Conservation (phyloP, 2,797 vertebrate species). For the Pampus argenteus region DNA sequence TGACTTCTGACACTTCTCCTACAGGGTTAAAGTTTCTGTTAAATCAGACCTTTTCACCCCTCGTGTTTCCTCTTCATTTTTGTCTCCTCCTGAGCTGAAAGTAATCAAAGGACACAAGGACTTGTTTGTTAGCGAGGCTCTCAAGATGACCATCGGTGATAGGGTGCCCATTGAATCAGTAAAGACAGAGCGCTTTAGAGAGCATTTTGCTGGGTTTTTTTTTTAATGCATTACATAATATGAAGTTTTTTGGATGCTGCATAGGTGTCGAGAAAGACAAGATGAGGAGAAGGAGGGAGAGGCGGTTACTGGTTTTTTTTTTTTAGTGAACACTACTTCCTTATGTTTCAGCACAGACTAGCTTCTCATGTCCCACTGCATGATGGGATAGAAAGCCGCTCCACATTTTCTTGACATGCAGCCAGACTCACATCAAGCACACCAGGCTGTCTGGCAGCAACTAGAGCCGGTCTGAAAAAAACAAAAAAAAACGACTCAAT, state of each 20-base stretch:
- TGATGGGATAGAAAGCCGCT: slow-evolving; percentile 54
- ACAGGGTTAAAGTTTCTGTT: slow-evolving; percentile 6
- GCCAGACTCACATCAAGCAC: slow-evolving; percentile 62
- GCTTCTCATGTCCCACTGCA: slow-evolving; percentile 67
- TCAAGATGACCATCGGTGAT: slow-evolving; percentile 43
- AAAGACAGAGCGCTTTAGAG: slow-evolving; percentile 46
- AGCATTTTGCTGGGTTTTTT: slow-evolving; percentile 25
- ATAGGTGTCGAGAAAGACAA: slow-evolving; percentile 51
- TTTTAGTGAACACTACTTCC: slow-evolving; percentile 72
- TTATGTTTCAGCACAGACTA: slow-evolving; percentile 74
- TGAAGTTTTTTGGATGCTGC: slow-evolving; percentile 52
- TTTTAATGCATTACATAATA: slow-evolving; percentile 64
- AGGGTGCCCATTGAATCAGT: slow-evolving; percentile 24
- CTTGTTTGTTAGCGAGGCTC: slow-evolving; percentile 29
- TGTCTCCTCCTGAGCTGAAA: slow-evolving; percentile 7
- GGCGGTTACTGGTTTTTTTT: slow-evolving; percentile 47
- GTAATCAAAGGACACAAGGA: slow-evolving; percentile 36
- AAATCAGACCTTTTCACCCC: slow-evolving; percentile 14
- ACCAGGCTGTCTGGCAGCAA: slow-evolving; percentile 52
- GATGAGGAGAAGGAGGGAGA: slow-evolving; percentile 51
- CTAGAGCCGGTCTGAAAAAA: slow-evolving; percentile 27
- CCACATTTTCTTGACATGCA: slow-evolving; percentile 55
- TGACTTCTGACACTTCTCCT: slow-evolving; percentile 7
- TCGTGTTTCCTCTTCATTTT: slow-evolving; percentile 24
- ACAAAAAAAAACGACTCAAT: slow-evolving; percentile 38